Base-by-base conservation (phyloP, 2,113 vertebrate species). In the Cyprinus carpio region DNA sequence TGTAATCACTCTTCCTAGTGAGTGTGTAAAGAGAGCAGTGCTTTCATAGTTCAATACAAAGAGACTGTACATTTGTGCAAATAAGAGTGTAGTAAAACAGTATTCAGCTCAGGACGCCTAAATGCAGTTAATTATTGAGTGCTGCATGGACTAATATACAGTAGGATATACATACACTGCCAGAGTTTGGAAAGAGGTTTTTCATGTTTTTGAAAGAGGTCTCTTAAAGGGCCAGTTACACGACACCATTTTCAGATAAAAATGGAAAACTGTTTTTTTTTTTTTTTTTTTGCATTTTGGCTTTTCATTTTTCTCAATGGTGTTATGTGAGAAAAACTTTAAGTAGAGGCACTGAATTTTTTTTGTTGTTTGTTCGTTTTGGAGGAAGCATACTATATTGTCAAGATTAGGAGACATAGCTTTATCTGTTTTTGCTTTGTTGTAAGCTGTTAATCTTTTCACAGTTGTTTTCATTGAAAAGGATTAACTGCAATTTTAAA, bases 371-470 rank as follows among this genome's bases (percentile, higher is more conserved):
- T 43, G 40, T 40, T 71, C 23, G 2, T 65, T 65, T 65, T 29
- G 4, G 20, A 43, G 60, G 23, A 65, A 81, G 37, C 16, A 1
- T 27, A 16, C 56, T 40, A 64, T 64, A 10, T n/a, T 69, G 40
- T 69, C 27, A 23, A 81, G 62, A 69, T 81, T 81, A 69, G 78
- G 37, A 65, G 69, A 51, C 11, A 62, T 40, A 20, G 31, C 67
- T 82, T 82, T 72, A 56, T 82, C 46, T 72, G 81, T 72, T 71
- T 81, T 82, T 72, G 81, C 72, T 82, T 72, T 82, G 64, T 23
- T 72, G 27, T 37, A 82, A 72, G 23, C 46, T 27, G 29, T 34
- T 82, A 82, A 82, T 82, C 81, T 12, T 31, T 58, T 58, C 29
- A 40, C 67, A 72, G 31, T 82, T 82, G 81, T 54, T 56, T 56